Evolutionary conservation across 1,140 invertebrate species (phyloP).

Genomic region (Ceratina australensis): DNA sequence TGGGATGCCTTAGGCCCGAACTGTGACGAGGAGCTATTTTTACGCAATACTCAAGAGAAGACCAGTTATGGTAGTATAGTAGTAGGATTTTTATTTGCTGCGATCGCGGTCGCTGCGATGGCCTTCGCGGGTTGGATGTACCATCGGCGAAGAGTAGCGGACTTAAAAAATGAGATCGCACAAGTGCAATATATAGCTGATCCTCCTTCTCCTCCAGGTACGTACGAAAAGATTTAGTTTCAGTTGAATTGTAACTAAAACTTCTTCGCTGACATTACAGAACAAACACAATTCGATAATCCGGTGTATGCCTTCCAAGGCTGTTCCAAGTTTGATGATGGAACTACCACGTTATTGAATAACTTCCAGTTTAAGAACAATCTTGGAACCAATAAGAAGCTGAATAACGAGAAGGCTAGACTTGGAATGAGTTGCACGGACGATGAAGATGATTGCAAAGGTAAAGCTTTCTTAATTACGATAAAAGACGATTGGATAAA

Average conservation of each 20-base stretch:
- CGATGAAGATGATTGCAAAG: constrained; percentile 79
- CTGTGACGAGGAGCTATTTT: constrained; percentile 77
- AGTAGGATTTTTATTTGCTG: constrained; percentile 83
- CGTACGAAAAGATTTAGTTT: background rate
- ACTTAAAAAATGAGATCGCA: constrained; percentile 91
- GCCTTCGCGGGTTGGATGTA: constrained; percentile 85
- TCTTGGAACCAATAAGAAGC: constrained; percentile 81
- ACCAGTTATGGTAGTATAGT: constrained; percentile 81
- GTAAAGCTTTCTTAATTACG: constrained; percentile 57
- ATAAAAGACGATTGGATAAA: no score
- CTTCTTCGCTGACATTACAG: constrained; percentile 72
- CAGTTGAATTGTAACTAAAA: background rate
- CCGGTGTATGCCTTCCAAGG: constrained; percentile 91
- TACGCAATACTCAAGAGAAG: constrained; percentile 72
- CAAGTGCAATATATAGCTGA: constrained; percentile 93
- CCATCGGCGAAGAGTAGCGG: constrained; percentile 87
- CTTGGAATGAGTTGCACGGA: constrained; percentile 69
- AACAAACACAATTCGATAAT: constrained; percentile 95
- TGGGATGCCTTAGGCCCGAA: constrained; percentile 68
- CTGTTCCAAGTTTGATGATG: constrained; percentile 80
- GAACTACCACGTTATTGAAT: constrained; percentile 81
- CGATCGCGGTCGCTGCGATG: constrained; percentile 84
- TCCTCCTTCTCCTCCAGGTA: constrained; percentile 84
- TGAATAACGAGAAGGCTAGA: constrained; percentile 72
- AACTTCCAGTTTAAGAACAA: constrained; percentile 85